These are phyloP conservation scores for Cephalopterus ornatus DNA, from an alignment of 2,113 vertebrate species.

Conservation along the genomic window DNA sequence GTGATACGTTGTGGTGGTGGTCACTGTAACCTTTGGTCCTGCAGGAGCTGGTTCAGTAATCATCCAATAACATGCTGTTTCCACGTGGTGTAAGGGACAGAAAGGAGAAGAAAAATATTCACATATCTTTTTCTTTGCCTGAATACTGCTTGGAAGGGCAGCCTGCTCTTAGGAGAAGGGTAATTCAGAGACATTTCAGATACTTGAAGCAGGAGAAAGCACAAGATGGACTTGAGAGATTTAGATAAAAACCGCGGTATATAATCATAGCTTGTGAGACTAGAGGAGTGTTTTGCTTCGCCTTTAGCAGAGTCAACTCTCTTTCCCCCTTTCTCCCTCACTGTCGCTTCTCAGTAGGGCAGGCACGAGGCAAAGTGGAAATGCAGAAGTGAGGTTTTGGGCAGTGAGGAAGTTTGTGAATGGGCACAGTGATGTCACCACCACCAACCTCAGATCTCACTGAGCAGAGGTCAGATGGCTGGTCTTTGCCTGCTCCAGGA, in stretches of 20 bases:
- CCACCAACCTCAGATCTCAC: rapidly evolving
- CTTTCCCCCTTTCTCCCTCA: neutral
- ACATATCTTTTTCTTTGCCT: neutral
- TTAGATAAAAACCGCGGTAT: neutral
- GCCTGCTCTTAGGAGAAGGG: neutral
- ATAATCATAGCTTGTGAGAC: neutral
- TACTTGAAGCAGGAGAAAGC: neutral
- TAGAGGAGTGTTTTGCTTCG: neutral
- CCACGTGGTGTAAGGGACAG: neutral
- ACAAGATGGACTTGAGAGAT: neutral
- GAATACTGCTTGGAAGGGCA: neutral
- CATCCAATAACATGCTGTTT: neutral
- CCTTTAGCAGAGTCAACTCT: neutral
- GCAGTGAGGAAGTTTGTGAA: neutral
- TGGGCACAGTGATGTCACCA: rapidly evolving
- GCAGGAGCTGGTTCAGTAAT: neutral
- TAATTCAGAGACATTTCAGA: neutral
- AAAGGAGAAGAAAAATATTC: neutral
- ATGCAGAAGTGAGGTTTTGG: rapidly evolving
- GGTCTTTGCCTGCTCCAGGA: neutral
- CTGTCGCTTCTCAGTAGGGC: neutral
- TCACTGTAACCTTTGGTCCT: neutral
- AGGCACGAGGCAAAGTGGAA: neutral
- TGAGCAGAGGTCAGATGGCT: too few relatives aligned
- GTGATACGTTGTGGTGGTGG: neutral